phyloP scores from a whole-genome alignment of 2,113 vertebrate species.

The Catharus bicknelli region DNA sequence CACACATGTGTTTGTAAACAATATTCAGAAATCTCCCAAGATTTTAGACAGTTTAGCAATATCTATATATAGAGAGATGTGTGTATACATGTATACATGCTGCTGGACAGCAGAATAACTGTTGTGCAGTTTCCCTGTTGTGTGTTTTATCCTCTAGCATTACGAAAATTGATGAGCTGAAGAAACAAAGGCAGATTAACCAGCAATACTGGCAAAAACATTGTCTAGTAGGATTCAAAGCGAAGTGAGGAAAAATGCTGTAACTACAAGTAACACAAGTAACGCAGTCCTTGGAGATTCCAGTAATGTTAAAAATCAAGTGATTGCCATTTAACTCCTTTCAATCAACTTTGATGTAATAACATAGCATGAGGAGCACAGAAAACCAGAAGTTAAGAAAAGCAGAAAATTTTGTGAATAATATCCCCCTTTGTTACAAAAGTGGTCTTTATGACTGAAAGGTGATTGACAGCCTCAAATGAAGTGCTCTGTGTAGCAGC shows the following conservation, averaged over 20 bases:
- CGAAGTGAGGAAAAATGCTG: slow-evolving; percentile 35
- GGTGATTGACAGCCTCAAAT: not conserved
- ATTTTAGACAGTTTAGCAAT: not conserved
- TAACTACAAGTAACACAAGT: slow-evolving; percentile 50
- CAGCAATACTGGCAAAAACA: not conserved
- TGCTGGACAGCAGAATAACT: not conserved
- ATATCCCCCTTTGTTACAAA: not conserved
- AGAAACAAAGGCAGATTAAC: slow-evolving; percentile 39
- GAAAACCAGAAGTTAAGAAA: slow-evolving; percentile 39
- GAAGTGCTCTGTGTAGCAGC: not conserved
- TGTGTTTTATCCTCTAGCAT: not conserved
- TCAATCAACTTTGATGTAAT: slow-evolving; percentile 54
- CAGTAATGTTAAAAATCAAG: slow-evolving; percentile 35
- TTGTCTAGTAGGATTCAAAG: slow-evolving; percentile 15
- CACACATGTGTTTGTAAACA: slow-evolving; percentile 17
- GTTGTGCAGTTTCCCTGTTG: not conserved
- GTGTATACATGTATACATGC: not conserved
- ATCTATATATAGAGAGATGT: not conserved
- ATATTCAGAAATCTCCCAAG: not conserved
- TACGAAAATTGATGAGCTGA: not conserved
- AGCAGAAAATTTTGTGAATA: not conserved
- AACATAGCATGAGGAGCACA: not conserved
- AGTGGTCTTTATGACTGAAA: not conserved
- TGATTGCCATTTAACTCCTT: slow-evolving; percentile 47
- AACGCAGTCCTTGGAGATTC: slow-evolving; percentile 41